Percentiles rank a stretch among this genome's conserved stretches.
Evolutionary conservation across 92 coral and sea anemone genomes (phyloP).

Genomic region (Palythoa heliodiscus): DNA sequence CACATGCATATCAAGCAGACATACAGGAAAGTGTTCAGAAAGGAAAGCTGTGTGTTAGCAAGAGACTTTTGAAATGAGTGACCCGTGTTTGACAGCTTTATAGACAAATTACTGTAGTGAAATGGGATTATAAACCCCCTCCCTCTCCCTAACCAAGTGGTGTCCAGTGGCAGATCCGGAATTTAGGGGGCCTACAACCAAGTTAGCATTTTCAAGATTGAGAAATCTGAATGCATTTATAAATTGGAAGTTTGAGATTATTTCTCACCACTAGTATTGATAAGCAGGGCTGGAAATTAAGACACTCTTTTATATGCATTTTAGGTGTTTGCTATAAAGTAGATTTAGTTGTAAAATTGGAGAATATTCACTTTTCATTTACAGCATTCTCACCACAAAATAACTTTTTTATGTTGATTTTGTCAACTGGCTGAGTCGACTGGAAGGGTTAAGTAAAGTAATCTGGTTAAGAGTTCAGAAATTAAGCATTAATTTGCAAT

Average conservation of each 20-base stretch:
- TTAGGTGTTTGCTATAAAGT: neutral
- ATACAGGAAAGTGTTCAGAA: conserved; percentile 59
- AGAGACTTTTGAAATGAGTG: conserved; percentile 18
- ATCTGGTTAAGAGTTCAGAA: neutral
- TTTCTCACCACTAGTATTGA: neutral
- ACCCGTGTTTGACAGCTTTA: conserved; percentile 1
- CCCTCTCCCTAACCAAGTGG: neutral
- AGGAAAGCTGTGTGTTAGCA: conserved; percentile 56
- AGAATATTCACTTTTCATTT: neutral
- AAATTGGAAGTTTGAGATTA: neutral
- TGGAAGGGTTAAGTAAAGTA: neutral
- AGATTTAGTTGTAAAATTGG: neutral
- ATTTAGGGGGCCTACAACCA: neutral
- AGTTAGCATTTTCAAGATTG: neutral
- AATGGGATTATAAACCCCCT: neutral
- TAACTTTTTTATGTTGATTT: neutral
- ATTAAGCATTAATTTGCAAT: neutral
- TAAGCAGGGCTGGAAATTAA: conserved; percentile 7
- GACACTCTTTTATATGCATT: neutral
- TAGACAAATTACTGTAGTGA: conserved; percentile 8
- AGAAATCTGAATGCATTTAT: neutral
- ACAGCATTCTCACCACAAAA: neutral
- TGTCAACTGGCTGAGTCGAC: neutral
- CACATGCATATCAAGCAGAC: conserved; percentile 52
- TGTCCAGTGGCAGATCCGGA: conserved; percentile 12